Evolutionary conservation across 2,888 invertebrate genomes (phyloP), one percentile per base, ranked within the genome.

Genomic region (Leucophenga montana): DNA sequence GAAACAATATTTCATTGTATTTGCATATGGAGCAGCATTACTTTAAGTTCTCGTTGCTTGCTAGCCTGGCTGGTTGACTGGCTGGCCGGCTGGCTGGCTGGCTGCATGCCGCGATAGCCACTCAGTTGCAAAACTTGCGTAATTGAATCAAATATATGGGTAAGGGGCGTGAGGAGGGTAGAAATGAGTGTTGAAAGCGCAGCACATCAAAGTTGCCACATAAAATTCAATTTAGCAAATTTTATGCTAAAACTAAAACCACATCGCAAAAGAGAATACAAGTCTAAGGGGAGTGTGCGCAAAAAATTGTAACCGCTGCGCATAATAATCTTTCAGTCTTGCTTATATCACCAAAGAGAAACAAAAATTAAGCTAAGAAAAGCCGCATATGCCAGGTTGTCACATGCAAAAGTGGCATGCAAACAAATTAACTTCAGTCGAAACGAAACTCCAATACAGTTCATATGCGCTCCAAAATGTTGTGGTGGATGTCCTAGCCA

Each of bases 161-260:
- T 27, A 27, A 27, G n/a, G n/a, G n/a, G 27, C 27, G 4, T 27
- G 56, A 18, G 13, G 18, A 56, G 13, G 11, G 22, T 2, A 22
- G 5, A 31, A 27, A 31, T 59, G 59, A 31, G 31, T 14, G 27
- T 22, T 13, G 14, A 59, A 31, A 31, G 9, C 22, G n/a, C 20
- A 68, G 76, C 76, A 84, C 79, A 79, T 82, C 78, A 82, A 82
- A 84, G 77, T 76, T 78, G 74, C 67, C 76, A 78, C 83, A 82
- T 83, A 79, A 84, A 82, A 83, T 82, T 82, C 83, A 83, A 82
- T 84, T 82, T 78, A 79, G 83, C 76, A 76, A 71, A 75, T 78
- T 77, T 78, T 75, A 73, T 76, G 76, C 74, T 67, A 62, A 22
- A 64, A 62, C 50, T 54, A 73, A 66, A 61, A 61, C 27, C n/a